Evolutionary conservation across 2,113 vertebrate genomes (phyloP), one percentile per base, ranked within the genome.

Genomic region (Ictalurus punctatus): DNA sequence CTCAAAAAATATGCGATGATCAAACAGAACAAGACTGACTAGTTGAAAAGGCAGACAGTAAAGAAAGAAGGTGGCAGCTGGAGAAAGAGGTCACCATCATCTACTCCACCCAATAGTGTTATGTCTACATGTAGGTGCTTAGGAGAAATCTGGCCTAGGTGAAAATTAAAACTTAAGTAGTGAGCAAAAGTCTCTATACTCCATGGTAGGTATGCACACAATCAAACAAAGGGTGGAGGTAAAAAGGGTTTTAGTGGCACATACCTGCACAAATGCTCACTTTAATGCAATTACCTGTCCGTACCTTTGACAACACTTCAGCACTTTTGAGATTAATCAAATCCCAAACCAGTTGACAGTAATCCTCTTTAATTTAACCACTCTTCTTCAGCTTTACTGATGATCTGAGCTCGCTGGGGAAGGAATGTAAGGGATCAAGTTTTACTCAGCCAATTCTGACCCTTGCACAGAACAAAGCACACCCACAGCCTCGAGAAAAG

Each of bases 271-370:
- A 94, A 96, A 94, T 94, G 93, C 94, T 95, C 61, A 3, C 94
- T 92, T 94, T 93, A 79, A 92, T 88, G 94, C 94, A 96, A 95
- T 96, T 96, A 96, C 96, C 96, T 94, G 94, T 94, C 93, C 92
- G 93, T 94, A 95, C 95, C 94, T 94, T 94, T 95, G 95, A 94
- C 93, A 94, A 93, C 95, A 95, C 95, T 95, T 95, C 94, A 94
- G 94, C 93, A 86, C 92, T 2, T 89, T 90, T 92, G 82, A 92
- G 88, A 92, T 86, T 86, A 91, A 88, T 91, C 88, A 90, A 90
- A 90, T 88, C 88, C 69, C 56, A 71, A 87, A 84, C 67, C 73
- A 82, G 87, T 83, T 91, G 91, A 93, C 92, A 91, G 92, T 93
- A 92, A 93, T 92, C 90, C 88, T 84, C 89, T 89, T 86, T 92